Evolutionary conservation across 2,113 vertebrate species (phyloP).

Genomic region (Tetrao urogallus): DNA sequence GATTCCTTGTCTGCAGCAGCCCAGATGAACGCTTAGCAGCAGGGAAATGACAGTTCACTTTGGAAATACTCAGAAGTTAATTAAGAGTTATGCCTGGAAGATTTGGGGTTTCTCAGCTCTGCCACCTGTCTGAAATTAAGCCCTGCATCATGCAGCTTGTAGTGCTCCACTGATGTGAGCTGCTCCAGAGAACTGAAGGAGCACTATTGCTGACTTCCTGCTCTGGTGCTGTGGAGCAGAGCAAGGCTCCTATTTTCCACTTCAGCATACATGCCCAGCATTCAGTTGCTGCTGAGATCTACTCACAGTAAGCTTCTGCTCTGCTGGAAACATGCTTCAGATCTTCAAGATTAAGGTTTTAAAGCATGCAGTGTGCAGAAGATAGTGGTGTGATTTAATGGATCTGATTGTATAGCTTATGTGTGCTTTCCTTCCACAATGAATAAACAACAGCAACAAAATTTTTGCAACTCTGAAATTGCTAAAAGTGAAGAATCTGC

Average conservation of each 20-base stretch:
- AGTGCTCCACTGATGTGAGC: neutral
- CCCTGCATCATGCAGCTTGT: neutral
- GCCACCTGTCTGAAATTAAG: neutral
- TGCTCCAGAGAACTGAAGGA: neutral
- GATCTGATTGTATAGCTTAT: neutral
- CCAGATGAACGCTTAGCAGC: neutral
- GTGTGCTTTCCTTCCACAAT: fast-evolving
- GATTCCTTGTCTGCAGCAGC: neutral
- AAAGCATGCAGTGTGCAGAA: neutral
- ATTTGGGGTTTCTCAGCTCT: neutral
- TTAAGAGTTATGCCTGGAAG: neutral
- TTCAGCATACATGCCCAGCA: fast-evolving
- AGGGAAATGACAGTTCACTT: neutral
- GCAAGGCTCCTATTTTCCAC: neutral
- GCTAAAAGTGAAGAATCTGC: neutral
- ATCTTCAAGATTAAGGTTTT: neutral
- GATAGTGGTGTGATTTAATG: neutral
- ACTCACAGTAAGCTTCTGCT: neutral
- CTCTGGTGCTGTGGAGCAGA: neutral
- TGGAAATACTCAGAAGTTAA: neutral
- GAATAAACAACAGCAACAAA: neutral
- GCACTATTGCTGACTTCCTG: neutral
- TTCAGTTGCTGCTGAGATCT: neutral
- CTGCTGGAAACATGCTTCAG: neutral
- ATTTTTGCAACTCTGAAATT: neutral